Percentiles rank a stretch among this genome's conserved stretches.
Evolutionary conservation across 2,113 vertebrate species (phyloP).

Genomic region (Callospermophilus lateralis): DNA sequence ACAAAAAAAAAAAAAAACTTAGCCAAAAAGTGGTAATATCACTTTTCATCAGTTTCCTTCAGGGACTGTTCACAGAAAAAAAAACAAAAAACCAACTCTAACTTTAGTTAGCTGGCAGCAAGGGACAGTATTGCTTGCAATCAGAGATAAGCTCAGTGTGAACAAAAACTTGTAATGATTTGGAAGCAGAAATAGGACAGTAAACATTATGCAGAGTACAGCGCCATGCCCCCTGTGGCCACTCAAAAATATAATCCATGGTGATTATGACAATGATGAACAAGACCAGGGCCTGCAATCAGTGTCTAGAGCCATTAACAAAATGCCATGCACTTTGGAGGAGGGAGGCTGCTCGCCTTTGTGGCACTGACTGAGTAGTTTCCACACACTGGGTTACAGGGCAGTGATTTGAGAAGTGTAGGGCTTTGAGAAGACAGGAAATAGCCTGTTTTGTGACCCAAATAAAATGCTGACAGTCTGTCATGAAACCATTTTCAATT

Average conservation of each 20-base stretch:
- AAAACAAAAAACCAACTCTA: background rate
- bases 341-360: background rate
- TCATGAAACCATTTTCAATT: slow-evolving; percentile 48
- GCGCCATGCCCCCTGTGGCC: background rate
- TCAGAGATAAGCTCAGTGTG: slow-evolving; percentile 40
- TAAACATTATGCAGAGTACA: slow-evolving; percentile 41
- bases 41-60: slow-evolving; percentile 31
- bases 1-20: slow-evolving; percentile 29
- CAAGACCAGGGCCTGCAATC: slow-evolving; percentile 32
- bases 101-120: background rate
- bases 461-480: slow-evolving; percentile 48
- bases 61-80: background rate
- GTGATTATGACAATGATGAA: slow-evolving; percentile 67
- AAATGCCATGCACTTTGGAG: background rate
- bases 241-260: slow-evolving; percentile 39
- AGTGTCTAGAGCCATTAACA: slow-evolving; percentile 61
- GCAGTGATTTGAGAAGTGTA: background rate
- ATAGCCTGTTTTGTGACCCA: slow-evolving; percentile 57
- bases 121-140: background rate
- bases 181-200: slow-evolving; percentile 49
- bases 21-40: background rate
- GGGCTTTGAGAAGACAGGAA: slow-evolving; percentile 23
- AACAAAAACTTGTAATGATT: slow-evolving; percentile 47
- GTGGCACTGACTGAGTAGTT: accelerated
- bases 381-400: background rate